Evolutionary conservation across 2,888 invertebrate genomes (phyloP), one percentile per base, ranked within the genome.

Genomic region (Enoplolaimus lenunculus): DNA sequence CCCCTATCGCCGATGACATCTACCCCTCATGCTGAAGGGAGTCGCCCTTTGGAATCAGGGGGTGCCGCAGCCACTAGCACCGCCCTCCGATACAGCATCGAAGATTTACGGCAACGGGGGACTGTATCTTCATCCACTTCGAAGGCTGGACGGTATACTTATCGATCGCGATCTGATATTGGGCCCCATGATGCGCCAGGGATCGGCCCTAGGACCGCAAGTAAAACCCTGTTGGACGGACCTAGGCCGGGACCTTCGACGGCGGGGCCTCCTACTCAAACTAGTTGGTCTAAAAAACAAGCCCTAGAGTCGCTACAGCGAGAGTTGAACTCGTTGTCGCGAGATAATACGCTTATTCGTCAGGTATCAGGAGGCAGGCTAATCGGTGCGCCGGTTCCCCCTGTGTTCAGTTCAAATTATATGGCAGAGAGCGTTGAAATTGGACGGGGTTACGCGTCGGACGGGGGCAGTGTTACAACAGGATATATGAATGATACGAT

Each of bases 151-250:
- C 75, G 78, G 66, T 77, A 79, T 76, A 77, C 78, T 75, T 80
- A 80, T 73, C 76, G 79, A 31, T 74, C 75, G 13, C 74, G 79
- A 13, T 78, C 78, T 35, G 80, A 80, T 69, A 74, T 80, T n/a
- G 73, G 74, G 66, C 67, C 31, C 33, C 34, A 66, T 34, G 67
- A 45, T 45, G 21, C 21, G 45, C 45, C 45, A 45, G 7, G 7
- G 29, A 34, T 45, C 60, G 71, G 69, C 28, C 21, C 29, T 45
- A 75, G 78, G 26, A 79, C 78, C 73, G 78, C 77, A 57, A 76
- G 76, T 34, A 78, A 78, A 75, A 78, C 80, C 16, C 74, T 80
- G 35, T 73, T 80, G 31, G 79, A 80, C 73, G 80, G 79, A 31
- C 75, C 75, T 2, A 73, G 80, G 28, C 80, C 80, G 29, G 80